Evolutionary conservation across 1,140 invertebrate species (phyloP).

Genomic region (Musca domestica): DNA sequence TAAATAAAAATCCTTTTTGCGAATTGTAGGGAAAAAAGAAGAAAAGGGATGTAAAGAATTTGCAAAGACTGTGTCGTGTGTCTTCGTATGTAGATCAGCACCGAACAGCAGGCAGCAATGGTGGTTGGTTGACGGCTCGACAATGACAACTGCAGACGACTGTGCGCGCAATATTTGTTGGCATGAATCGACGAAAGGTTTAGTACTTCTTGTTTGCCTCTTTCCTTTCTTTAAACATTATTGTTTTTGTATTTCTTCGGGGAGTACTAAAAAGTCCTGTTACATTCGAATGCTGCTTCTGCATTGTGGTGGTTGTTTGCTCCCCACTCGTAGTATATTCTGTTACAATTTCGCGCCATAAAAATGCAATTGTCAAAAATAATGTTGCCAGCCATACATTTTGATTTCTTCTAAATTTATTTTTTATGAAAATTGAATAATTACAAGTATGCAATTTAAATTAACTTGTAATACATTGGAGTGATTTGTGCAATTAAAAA

Average conservation of each 20-base stretch:
- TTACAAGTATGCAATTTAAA: neutral
- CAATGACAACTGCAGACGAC: no score
- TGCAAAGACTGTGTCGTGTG: no score
- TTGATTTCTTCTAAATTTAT: constrained; percentile 4
- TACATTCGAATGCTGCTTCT: neutral
- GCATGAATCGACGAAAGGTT: no score
- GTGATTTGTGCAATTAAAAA: no score
- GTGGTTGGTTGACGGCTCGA: no score
- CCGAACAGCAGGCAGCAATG: no score
- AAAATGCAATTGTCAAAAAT: neutral
- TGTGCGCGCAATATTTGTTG: no score
- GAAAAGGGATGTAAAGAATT: no score
- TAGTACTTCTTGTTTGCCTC: neutral
- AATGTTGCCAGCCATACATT: neutral
- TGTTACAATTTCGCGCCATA: neutral
- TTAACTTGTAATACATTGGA: no score
- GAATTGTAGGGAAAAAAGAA: no score
- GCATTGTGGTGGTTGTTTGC: neutral
- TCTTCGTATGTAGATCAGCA: no score
- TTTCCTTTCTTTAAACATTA: neutral
- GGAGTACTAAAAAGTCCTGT: constrained; percentile 17
- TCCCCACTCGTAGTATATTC: neutral
- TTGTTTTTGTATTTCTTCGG: neutral
- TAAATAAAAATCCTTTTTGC: no score
- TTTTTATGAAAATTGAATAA: neutral